Evolutionary conservation across 2,888 invertebrate genomes (phyloP).

Genomic region (Cetonia aurata): DNA sequence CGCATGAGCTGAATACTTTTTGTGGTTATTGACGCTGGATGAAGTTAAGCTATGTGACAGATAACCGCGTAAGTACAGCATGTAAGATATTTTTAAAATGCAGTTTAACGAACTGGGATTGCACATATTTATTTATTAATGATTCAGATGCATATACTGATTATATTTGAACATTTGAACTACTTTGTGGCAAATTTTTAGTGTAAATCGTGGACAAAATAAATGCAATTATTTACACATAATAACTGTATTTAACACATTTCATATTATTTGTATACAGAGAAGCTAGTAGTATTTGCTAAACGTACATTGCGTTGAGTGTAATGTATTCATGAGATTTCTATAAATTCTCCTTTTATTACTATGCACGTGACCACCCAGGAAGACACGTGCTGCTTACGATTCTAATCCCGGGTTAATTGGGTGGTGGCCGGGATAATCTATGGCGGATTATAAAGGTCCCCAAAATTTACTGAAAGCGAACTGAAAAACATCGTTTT

Average conservation of each 20-base stretch:
- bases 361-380: constrained; percentile 63
- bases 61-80: neutral
- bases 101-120: no score
- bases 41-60: constrained; percentile 14
- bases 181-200: no score
- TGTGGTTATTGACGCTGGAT: constrained; percentile 19
- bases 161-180: no score
- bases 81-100: no score
- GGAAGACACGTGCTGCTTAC: constrained; percentile 58
- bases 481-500: constrained; percentile 35
- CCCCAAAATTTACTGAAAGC: constrained; percentile 25
- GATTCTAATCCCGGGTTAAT: constrained; percentile 64
- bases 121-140: no score
- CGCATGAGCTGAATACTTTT: neutral
- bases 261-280: no score
- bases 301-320: no score
- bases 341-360: constrained; percentile 44
- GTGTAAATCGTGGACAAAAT: no score
- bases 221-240: no score
- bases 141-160: no score
- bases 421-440: constrained; percentile 54
- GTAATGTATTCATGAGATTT: constrained; percentile 30
- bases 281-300: no score
- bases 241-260: no score
- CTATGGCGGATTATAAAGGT: constrained; percentile 36